Conservation (phyloP, 2,113 vertebrate species). For the Serilophus lunatus region DNA sequence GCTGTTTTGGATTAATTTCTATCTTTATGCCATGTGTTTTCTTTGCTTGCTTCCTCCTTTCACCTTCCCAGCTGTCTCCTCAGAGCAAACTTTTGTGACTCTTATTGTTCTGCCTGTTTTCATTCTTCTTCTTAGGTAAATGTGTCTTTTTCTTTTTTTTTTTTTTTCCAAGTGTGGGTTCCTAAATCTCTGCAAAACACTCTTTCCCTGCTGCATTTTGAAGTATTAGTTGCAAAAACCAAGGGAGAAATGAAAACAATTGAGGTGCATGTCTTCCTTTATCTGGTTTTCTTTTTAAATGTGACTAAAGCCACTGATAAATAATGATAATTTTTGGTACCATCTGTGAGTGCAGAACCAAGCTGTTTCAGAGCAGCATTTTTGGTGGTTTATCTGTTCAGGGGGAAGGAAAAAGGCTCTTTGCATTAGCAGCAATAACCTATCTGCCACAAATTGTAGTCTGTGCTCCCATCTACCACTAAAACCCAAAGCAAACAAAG, state of each 20-base stretch:
- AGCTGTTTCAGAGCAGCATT: neutral
- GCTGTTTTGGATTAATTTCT: neutral
- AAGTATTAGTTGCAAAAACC: neutral
- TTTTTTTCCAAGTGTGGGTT: neutral
- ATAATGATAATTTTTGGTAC: neutral
- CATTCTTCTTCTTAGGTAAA: neutral
- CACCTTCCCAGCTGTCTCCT: conserved; percentile 44
- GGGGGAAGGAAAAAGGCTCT: neutral
- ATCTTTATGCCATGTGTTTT: neutral
- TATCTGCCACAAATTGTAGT: neutral
- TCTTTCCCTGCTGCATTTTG: neutral
- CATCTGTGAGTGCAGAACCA: neutral
- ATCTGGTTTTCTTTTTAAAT: neutral
- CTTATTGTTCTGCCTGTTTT: conserved; percentile 40
- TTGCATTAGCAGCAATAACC: neutral
- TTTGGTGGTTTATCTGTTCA: neutral
- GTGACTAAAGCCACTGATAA: neutral
- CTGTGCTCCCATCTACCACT: neutral
- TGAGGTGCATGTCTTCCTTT: neutral
- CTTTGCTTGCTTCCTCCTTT: conserved; percentile 6
- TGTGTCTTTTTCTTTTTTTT: neutral
- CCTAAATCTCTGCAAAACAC: neutral
- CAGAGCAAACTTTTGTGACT: conserved; percentile 5
- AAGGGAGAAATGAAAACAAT: neutral
- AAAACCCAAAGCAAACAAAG: conserved; percentile 29